A percentile compares a stretch with the other conserved stretches of the same genome.
These are phyloP conservation scores for Stenopsyche tienmushanensis DNA, from an alignment of 1,140 invertebrate genomes.

Conservation along the genomic window DNA sequence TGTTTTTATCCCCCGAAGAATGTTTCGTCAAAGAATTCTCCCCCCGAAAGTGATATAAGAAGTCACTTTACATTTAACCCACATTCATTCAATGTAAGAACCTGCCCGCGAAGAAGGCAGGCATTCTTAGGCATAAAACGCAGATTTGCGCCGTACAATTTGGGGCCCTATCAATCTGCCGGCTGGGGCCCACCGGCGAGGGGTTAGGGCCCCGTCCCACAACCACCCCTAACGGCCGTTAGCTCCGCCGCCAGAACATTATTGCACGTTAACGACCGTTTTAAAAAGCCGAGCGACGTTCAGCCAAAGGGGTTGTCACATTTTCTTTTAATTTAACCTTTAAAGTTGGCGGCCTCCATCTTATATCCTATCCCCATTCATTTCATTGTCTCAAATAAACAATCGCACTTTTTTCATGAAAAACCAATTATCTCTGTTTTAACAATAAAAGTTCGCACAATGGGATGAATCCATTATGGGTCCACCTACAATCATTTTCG, in stretches of 20 bases:
- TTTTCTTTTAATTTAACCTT: constrained; percentile 42
- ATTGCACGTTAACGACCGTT: constrained; percentile 43
- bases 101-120: constrained; percentile 16
- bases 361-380: neutral
- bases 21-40: constrained; percentile 4
- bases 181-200: neutral
- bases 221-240: constrained; percentile 30
- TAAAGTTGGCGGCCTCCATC: constrained; percentile 19
- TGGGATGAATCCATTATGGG: too few species aligned
- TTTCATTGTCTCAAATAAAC: neutral
- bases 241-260: constrained; percentile 34
- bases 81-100: constrained; percentile 26
- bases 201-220: neutral
- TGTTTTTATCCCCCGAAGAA: constrained; percentile 22
- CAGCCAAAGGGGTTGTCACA: constrained; percentile 37
- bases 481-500: too few species aligned
- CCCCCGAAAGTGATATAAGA: neutral
- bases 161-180: constrained; percentile 38
- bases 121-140: constrained; percentile 39
- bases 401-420: neutral
- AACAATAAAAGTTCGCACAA: too few species aligned
- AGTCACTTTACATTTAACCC: constrained; percentile 37
- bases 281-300: constrained; percentile 26
- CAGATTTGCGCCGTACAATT: constrained; percentile 41
- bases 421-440: neutral